Evolutionary conservation across 2,797 vertebrate genomes (phyloP).

Genomic region (Ceyx erithaca): DNA sequence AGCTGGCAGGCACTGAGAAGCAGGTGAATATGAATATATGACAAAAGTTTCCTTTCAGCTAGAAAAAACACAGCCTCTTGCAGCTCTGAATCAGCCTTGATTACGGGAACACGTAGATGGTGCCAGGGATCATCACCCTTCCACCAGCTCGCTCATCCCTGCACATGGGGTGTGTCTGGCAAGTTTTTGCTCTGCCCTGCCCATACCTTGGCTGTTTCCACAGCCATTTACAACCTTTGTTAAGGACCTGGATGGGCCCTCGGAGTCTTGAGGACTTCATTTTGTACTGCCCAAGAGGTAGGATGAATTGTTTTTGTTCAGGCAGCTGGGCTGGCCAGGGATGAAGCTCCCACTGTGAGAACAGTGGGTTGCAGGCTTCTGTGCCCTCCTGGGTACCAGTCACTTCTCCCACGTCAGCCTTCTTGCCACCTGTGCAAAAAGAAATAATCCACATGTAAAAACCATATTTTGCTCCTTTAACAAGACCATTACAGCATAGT

Average conservation of each 20-base stretch:
- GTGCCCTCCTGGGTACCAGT: background rate
- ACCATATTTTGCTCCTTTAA: background rate
- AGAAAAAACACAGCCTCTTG: background rate
- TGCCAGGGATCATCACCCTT: fast-evolving
- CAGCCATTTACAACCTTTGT: background rate
- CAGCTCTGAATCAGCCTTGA: background rate
- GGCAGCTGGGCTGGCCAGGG: background rate
- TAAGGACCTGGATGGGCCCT: background rate
- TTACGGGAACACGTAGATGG: background rate
- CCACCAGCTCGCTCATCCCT: background rate
- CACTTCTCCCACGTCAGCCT: background rate
- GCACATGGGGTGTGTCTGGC: fast-evolving
- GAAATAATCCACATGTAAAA: background rate
- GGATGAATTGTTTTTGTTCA: background rate
- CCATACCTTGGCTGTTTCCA: background rate
- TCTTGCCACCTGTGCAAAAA: background rate
- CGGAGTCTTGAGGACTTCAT: background rate
- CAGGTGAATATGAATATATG: background rate
- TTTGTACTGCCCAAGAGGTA: fast-evolving
- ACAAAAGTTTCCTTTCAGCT: background rate
- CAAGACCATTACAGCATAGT: background rate
- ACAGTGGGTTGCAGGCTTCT: background rate
- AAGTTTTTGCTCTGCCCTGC: background rate
- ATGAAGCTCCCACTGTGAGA: background rate
- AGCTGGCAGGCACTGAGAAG: background rate